phyloP scores from a whole-genome alignment of 2,888 invertebrate genomes.

The Microctonus brassicae region DNA sequence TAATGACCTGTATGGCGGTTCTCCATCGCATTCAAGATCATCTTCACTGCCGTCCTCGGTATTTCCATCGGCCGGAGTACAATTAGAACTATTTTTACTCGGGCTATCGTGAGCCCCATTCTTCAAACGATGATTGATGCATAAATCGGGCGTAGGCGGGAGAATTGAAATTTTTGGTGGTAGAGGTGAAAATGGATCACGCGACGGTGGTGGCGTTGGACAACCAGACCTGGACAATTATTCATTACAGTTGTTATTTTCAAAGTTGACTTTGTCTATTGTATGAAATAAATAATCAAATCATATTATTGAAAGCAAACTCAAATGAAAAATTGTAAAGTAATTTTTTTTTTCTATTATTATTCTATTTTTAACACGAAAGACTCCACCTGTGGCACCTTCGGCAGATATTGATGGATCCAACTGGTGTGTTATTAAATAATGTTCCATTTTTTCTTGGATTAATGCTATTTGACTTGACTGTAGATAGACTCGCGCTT shows the following conservation, averaged over 20 bases:
- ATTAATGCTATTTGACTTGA: slow-evolving; percentile 61
- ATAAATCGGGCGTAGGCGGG: slow-evolving; percentile 80
- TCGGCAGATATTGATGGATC: slow-evolving; percentile 65
- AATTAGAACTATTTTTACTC: slow-evolving; percentile 61
- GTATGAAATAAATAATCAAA: neutral
- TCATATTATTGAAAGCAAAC: neutral
- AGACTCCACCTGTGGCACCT: slow-evolving; percentile 66
- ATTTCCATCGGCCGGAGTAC: slow-evolving; percentile 63
- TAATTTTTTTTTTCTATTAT: neutral
- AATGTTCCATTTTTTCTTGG: slow-evolving; percentile 60
- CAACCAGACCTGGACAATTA: slow-evolving; percentile 62
- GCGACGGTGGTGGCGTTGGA: slow-evolving; percentile 58
- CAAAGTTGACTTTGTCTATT: neutral
- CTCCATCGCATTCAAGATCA: slow-evolving; percentile 67
- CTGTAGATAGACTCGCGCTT: slow-evolving; percentile 65
- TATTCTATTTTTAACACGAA: slow-evolving; percentile 35
- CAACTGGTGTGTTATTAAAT: slow-evolving; percentile 53
- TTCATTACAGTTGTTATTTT: neutral
- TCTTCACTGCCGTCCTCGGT: slow-evolving; percentile 68
- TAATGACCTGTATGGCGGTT: slow-evolving; percentile 68
- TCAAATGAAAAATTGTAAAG: neutral
- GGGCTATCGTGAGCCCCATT: slow-evolving; percentile 63
- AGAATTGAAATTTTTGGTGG: slow-evolving; percentile 82
- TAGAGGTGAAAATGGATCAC: slow-evolving; percentile 70
- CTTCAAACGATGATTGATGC: slow-evolving; percentile 57